Evolutionary conservation across 2,888 invertebrate species (phyloP).

Genomic region (Acronicta leporina): DNA sequence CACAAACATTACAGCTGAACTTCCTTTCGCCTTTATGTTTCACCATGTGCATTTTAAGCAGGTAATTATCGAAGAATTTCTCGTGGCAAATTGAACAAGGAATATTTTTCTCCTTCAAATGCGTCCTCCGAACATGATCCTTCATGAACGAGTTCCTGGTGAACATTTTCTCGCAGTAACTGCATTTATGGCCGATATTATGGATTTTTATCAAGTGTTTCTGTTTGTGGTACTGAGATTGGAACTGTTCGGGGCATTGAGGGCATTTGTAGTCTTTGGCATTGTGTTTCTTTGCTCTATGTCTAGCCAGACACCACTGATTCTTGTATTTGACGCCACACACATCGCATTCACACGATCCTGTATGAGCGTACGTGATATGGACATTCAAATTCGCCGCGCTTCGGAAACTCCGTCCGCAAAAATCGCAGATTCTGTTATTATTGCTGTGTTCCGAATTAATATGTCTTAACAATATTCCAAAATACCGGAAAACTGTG

Average conservation of each 20-base stretch:
- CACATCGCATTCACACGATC: conserved; percentile 73
- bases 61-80: conserved; percentile 81
- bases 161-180: conserved; percentile 80
- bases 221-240: conserved; percentile 85
- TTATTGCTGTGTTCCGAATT: conserved; percentile 81
- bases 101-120: conserved; percentile 83
- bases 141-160: conserved; percentile 84
- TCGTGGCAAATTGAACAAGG: conserved; percentile 80
- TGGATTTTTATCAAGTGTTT: conserved; percentile 87
- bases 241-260: conserved; percentile 82
- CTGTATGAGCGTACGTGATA: conserved; percentile 76
- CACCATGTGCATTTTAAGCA: conserved; percentile 83
- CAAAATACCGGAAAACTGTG: conserved; percentile 75
- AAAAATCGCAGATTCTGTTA: conserved; percentile 81
- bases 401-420: conserved; percentile 77
- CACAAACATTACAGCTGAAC: conserved; percentile 89
- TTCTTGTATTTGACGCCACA: conserved; percentile 80
- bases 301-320: conserved; percentile 76
- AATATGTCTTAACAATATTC: conserved; percentile 76
- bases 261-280: conserved; percentile 81
- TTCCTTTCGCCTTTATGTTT: conserved; percentile 87
- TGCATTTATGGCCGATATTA: conserved; percentile 80
- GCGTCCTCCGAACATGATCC: conserved; percentile 80
- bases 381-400: conserved; percentile 78
- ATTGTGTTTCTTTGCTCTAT: conserved; percentile 78